phyloP scores from a whole-genome alignment of 2,797 vertebrate species.

The Prunella strophiata region DNA sequence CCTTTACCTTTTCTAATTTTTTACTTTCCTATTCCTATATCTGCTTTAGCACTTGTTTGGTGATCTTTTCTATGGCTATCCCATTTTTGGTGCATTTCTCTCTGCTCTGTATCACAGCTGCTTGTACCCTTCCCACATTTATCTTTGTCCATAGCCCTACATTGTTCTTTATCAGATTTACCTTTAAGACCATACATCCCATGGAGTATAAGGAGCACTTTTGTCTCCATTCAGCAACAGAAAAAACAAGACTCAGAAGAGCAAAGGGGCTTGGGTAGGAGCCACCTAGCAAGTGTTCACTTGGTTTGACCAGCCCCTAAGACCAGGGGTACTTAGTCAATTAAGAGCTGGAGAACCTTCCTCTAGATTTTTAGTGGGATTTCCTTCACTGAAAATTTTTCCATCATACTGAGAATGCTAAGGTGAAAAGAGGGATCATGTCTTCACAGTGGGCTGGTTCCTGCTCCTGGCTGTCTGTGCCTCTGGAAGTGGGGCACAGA shows the following conservation, averaged over 20 bases:
- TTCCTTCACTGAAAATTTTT: background rate
- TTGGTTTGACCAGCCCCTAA: background rate
- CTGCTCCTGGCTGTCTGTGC: background rate
- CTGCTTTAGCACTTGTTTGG: background rate
- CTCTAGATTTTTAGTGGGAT: background rate
- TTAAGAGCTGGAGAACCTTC: background rate
- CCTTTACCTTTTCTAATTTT: background rate
- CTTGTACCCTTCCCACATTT: background rate
- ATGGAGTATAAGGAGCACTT: background rate
- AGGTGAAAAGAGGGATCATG: background rate
- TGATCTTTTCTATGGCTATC: background rate
- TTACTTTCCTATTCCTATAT: background rate
- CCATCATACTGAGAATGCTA: background rate
- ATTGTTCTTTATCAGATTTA: background rate
- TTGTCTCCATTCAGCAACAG: background rate
- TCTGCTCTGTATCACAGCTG: background rate
- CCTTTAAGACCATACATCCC: background rate
- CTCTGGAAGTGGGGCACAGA: background rate
- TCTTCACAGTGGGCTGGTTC: background rate
- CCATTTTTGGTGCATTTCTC: background rate
- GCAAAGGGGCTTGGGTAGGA: background rate
- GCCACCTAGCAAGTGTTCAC: background rate
- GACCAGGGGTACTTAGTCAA: background rate
- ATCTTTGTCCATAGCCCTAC: background rate
- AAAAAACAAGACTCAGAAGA: background rate